phyloP scores from a whole-genome alignment of 2,888 invertebrate genomes.

The Drosophila prostipennis region DNA sequence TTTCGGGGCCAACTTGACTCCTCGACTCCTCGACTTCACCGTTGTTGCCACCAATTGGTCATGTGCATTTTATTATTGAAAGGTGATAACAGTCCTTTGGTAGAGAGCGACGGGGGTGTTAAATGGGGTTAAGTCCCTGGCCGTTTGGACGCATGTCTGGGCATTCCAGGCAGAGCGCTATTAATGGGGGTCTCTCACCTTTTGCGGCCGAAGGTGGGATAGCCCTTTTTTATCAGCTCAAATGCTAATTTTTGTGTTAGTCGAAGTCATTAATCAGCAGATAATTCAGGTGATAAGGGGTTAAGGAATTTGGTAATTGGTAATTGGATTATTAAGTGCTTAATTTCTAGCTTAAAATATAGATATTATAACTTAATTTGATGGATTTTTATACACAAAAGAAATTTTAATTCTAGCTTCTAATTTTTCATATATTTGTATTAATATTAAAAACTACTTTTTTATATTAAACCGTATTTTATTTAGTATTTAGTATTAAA shows the following conservation, averaged over 20 bases:
- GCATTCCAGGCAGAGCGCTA: conserved; percentile 11
- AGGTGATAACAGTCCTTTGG: conserved; percentile 65
- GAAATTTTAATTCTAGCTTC: too few relatives aligned
- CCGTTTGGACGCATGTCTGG: conserved; percentile 52
- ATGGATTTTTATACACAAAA: too few relatives aligned
- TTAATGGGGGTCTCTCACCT: conserved; percentile 19
- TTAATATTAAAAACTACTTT: too few relatives aligned
- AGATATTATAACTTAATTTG: neutral
- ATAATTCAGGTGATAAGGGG: too few relatives aligned
- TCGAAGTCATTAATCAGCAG: neutral
- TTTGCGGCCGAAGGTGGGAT: neutral
- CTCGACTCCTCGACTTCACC: conserved; percentile 9
- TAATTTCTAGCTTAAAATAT: neutral
- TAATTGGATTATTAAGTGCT: neutral
- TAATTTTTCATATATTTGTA: too few relatives aligned
- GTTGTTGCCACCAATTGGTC: conserved; percentile 20
- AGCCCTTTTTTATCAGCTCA: conserved; percentile 3
- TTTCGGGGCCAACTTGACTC: conserved; percentile 41
- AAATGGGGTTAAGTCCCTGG: conserved; percentile 69
- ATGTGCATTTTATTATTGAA: conserved; percentile 73
- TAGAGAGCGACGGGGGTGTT: conserved; percentile 42
- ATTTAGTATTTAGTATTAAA: too few relatives aligned
- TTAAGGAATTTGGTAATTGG: neutral
- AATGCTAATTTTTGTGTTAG: conserved; percentile 1
- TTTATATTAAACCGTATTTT: too few relatives aligned